Conservation (phyloP, 1,140 invertebrate genomes). For the Drosophila chauvacae region DNA sequence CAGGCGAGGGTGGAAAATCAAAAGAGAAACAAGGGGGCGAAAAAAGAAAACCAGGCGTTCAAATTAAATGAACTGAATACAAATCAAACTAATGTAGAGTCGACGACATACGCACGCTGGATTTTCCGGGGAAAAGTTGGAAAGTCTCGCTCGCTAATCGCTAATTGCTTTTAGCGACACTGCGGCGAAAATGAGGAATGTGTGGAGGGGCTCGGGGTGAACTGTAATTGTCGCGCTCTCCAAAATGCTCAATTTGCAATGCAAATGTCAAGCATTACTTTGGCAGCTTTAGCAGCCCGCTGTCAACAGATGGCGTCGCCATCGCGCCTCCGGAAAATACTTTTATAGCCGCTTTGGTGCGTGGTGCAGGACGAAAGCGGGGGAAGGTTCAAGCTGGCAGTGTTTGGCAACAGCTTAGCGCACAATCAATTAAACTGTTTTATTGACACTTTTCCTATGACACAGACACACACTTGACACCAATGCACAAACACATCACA, state of each 20-base stretch:
- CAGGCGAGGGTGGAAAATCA: conserved; percentile 4
- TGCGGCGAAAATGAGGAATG: conserved; percentile 12
- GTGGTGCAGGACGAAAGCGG: neutral
- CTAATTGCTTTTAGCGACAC: conserved; percentile 78
- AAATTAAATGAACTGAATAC: conserved; percentile 60
- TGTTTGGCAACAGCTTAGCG: conserved; percentile 79
- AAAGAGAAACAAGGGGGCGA: conserved; percentile 20
- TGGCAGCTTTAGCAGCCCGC: conserved; percentile 34
- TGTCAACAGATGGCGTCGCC: conserved; percentile 37
- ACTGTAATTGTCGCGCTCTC: conserved; percentile 78
- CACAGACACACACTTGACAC: conserved; percentile 41
- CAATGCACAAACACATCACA: conserved; percentile 7
- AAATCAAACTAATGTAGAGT: conserved; percentile 66
- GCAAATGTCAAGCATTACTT: conserved; percentile 81
- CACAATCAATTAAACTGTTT: conserved; percentile 81
- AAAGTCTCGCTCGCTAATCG: conserved; percentile 77
- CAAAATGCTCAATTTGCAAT: conserved; percentile 81
- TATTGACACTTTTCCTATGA: conserved; percentile 68
- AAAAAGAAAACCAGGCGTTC: conserved; percentile 30
- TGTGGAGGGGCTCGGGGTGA: neutral
- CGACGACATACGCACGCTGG: conserved; percentile 43
- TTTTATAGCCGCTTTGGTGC: conserved; percentile 39
- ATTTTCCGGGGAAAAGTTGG: conserved; percentile 50
- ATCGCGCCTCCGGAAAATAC: conserved; percentile 44
- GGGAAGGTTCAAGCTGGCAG: conserved; percentile 21